Percentiles rank a stretch among this genome's conserved stretches.
phyloP scores from a whole-genome alignment of 2,113 vertebrate genomes.

The Protobothrops flavoviridis region DNA sequence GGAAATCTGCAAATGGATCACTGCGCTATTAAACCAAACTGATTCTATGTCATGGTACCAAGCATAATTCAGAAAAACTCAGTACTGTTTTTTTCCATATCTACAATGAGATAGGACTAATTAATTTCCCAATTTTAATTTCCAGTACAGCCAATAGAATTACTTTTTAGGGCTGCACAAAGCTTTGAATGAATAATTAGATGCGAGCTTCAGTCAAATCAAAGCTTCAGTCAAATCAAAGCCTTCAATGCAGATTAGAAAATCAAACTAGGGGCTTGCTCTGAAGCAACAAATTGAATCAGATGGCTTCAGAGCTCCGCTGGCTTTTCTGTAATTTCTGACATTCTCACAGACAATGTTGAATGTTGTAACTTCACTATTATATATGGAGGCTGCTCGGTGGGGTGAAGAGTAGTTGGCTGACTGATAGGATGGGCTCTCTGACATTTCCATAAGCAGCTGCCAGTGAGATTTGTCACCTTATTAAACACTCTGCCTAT shows the following conservation, averaged over 20 bases:
- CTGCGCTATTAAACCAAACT: neutral
- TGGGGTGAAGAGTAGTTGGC: neutral
- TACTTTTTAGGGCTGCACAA: neutral
- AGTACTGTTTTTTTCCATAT: neutral
- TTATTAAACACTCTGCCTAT: neutral
- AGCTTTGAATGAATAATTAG: neutral
- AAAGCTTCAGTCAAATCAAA: neutral
- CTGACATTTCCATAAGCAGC: neutral
- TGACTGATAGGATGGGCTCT: neutral
- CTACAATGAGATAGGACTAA: neutral
- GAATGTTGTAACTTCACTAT: neutral
- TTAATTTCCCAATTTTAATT: neutral
- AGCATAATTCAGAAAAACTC: neutral
- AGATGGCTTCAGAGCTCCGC: neutral
- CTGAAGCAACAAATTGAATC: neutral
- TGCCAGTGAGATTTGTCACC: neutral
- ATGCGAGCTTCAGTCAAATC: neutral
- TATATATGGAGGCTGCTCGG: neutral
- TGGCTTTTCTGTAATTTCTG: neutral
- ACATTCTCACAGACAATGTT: neutral
- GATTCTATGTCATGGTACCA: neutral
- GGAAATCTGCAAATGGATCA: neutral
- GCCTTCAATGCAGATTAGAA: neutral
- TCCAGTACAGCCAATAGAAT: neutral
- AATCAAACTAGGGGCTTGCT: neutral